Evolutionary conservation across 2,113 vertebrate genomes (phyloP).

Genomic region (Cryptomyrus ogoouensis): DNA sequence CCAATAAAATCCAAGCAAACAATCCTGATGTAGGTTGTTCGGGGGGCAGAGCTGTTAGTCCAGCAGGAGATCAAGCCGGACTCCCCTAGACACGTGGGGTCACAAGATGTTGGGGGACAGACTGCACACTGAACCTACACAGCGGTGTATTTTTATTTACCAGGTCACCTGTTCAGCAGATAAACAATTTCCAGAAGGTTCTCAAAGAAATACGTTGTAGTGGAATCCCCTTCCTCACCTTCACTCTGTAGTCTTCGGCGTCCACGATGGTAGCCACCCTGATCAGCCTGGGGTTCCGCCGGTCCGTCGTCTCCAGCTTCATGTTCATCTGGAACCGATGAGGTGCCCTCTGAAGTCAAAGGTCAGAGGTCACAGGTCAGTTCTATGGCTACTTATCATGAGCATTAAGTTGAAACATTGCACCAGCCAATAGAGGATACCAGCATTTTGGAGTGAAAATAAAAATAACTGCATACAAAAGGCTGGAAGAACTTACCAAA

Average conservation of each 20-base stretch:
- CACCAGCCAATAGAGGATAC: neutral
- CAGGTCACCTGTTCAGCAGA: neutral
- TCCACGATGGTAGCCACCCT: conserved; percentile 69
- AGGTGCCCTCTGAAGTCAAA: conserved; percentile 56
- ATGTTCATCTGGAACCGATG: conserved; percentile 70
- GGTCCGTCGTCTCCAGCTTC: conserved; percentile 75
- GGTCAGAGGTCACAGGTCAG: neutral
- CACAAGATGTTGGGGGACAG: neutral
- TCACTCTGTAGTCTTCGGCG: conserved; percentile 66
- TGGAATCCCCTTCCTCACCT: conserved; percentile 53
- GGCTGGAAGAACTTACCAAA: conserved; percentile 54
- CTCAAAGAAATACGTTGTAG: neutral
- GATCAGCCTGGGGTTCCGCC: conserved; percentile 72
- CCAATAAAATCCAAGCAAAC: neutral
- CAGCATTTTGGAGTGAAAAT: neutral
- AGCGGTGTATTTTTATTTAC: neutral
- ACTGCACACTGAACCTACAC: neutral
- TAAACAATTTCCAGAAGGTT: neutral
- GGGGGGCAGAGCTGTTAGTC: neutral
- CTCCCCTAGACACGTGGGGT: neutral
- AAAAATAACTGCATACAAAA: neutral
- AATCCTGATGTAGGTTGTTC: neutral
- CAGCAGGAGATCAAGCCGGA: neutral
- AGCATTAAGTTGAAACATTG: neutral
- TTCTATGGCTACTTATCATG: neutral